Evolutionary conservation across 2,888 invertebrate genomes (phyloP), one percentile per base, ranked within the genome.

Genomic region (Tupiocoris notatus): DNA sequence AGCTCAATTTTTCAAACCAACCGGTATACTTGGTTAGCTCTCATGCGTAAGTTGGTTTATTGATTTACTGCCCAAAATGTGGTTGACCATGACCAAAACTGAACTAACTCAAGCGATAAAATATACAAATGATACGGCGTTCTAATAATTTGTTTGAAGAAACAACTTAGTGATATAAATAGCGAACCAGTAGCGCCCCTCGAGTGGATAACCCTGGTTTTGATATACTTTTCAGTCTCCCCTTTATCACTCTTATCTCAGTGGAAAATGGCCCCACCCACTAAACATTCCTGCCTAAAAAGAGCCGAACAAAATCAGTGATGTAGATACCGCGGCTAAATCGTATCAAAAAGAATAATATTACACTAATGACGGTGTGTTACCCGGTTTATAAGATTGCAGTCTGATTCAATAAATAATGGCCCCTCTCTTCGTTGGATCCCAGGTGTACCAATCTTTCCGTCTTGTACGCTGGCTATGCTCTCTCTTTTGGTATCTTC

Each of bases 321-420:
- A 7, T 39, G 12, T 39, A 39, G 73, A 73, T 73, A 73, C 54
- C 73, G 62, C 54, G 73, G 63, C 12, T 62, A 73, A 73, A 62
- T 73, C 73, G 62, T 61, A 25, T 63, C 12, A 9, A 62, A 73
- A 73, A 73, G 73, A 73, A 73, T 73, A 73, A 73, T 73, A 62
- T 73, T 73, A 73, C 73, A 22, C 63, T 73, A 73, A 73, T 73
- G 73, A 73, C 73, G 62, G 73, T 62, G 73, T 73, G 39, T 39
- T 39, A 39, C 39, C 12, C 39, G 39, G 39, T 39, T 39, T 12
- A 3, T 3, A 7, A 39, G 39, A 39, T 39, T 39, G 39, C 39
- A 39, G 39, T 39, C 39, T 39, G 39, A 39, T 39, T 39, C 39
- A 39, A 39, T 39, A 39, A 39, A 39, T 39, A 39, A 39, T 39